Evolutionary conservation across 64 coral and sea anemone genomes (phyloP).

Genomic region (Montipora capricornis): DNA sequence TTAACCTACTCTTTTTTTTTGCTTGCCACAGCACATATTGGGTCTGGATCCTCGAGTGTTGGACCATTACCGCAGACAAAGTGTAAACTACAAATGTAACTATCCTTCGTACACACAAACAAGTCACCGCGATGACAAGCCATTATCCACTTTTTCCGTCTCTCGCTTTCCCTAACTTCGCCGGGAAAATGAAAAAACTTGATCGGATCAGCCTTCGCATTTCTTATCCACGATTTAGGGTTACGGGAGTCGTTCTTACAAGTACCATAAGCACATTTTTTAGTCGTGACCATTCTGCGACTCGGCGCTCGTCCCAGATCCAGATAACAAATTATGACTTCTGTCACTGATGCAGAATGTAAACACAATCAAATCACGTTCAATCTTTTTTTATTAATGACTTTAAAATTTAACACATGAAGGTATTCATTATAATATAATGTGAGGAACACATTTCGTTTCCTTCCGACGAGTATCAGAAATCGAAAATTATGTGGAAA

Average conservation of each 20-base stretch:
- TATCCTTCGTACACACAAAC: slow-evolving; percentile 71
- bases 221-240: slow-evolving; percentile 66
- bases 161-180: slow-evolving; percentile 36
- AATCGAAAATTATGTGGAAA: no score
- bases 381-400: no score
- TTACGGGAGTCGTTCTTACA: slow-evolving; percentile 74
- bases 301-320: no score
- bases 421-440: no score
- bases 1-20: slow-evolving; percentile 77
- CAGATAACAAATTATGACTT: no score
- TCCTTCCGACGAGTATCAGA: no score
- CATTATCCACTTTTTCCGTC: slow-evolving; percentile 50
- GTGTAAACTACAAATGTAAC: slow-evolving; percentile 83
- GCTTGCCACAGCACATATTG: slow-evolving; percentile 77
- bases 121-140: slow-evolving; percentile 68
- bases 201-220: slow-evolving; percentile 56
- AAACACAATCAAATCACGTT: not conserved
- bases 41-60: slow-evolving; percentile 67
- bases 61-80: slow-evolving; percentile 83
- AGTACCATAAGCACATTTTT: slow-evolving; percentile 75
- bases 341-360: no score
- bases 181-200: slow-evolving; percentile 47
- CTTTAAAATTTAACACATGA: no score
- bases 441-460: no score
- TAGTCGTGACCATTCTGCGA: slow-evolving; percentile 58